Evolutionary conservation across 2,888 invertebrate species (phyloP).

Genomic region (Pediacus dermestoides): DNA sequence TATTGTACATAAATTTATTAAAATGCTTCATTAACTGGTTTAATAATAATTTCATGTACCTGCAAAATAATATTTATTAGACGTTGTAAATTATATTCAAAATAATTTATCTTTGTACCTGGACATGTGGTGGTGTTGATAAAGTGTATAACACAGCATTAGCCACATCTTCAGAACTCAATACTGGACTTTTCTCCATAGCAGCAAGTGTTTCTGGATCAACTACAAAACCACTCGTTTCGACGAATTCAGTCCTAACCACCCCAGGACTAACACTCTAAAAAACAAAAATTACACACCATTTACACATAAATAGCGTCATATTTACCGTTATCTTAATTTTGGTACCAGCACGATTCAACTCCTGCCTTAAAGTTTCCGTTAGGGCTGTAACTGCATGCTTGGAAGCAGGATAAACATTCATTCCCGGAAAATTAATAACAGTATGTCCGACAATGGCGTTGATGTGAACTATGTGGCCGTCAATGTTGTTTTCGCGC

Average conservation of each 20-base stretch:
- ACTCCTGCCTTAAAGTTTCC: slow-evolving; percentile 21
- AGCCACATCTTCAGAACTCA: neutral
- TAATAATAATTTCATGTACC: neutral
- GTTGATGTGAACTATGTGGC: too few relatives aligned
- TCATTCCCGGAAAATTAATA: neutral
- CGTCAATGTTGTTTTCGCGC: too few relatives aligned
- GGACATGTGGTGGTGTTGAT: slow-evolving; percentile 1
- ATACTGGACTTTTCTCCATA: neutral
- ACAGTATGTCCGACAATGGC: too few relatives aligned
- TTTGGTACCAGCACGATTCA: slow-evolving; percentile 14
- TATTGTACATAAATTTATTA: too few relatives aligned
- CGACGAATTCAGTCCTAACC: slow-evolving; percentile 22
- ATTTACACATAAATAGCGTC: neutral
- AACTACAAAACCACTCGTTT: neutral
- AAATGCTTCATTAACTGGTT: too few relatives aligned
- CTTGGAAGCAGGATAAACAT: slow-evolving; percentile 21
- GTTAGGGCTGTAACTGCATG: slow-evolving; percentile 21
- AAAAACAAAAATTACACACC: too few relatives aligned
- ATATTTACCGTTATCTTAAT: slow-evolving; percentile 23
- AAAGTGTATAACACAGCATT: neutral
- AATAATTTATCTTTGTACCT: neutral
- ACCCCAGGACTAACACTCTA: slow-evolving; percentile 32
- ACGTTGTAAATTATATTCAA: neutral
- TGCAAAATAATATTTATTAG: slow-evolving; percentile 1
- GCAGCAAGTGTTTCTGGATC: neutral